Base-by-base conservation (phyloP, 1,140 invertebrate species). In the Melipona quadrifasciata region DNA sequence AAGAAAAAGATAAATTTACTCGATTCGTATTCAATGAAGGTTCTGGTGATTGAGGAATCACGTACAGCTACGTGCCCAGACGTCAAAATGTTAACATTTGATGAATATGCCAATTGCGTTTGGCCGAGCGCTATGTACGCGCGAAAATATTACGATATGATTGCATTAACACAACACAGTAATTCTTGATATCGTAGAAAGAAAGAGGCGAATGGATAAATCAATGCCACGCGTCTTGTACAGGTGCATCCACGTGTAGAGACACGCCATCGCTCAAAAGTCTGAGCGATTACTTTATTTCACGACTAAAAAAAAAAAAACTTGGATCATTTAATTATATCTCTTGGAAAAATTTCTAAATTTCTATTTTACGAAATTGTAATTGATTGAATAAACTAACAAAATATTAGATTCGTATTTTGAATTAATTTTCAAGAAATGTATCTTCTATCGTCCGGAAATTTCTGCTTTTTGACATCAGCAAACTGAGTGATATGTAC, bases 31-130 rank as follows among this genome's bases (percentile, higher is more conserved):
- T 74, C 80, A 75, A 34, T 27, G 71, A 21, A 61, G 61, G 80
- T 34, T 19, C 47, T 68, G 12, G 39, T 72, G 67, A 82, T 53
- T n/a, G 70, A 27, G 71, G 71, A 55, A 82, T 82, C 80, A 75
- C 80, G 80, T 75, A 61, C 58, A 55, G 14, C 34, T 82, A 75
- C 80, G 71, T 81, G 80, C 47, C 55, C 47, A 24, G 80, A 8
- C 71, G 19, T 24, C 55, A 75, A 75, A 75, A 75, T 64, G 80
- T 82, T 65, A 75, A 82, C 58, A 24, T 82, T 82, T n/a, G 57
- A 75, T 82, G 80, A 82, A 75, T 82, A 82, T 82, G 80, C 71
- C 71, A 82, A 73, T 65, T 55, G 58, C 71, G 70, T 75, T 75
- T 67, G 39, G 24, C 24, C 71, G 24, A 21, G 2, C 47, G 11